Percentiles rank a stretch among this genome's conserved stretches.
These are phyloP conservation scores for Leptopilina syphax DNA, from an alignment of 2,888 invertebrate species.

Conservation along the genomic window DNA sequence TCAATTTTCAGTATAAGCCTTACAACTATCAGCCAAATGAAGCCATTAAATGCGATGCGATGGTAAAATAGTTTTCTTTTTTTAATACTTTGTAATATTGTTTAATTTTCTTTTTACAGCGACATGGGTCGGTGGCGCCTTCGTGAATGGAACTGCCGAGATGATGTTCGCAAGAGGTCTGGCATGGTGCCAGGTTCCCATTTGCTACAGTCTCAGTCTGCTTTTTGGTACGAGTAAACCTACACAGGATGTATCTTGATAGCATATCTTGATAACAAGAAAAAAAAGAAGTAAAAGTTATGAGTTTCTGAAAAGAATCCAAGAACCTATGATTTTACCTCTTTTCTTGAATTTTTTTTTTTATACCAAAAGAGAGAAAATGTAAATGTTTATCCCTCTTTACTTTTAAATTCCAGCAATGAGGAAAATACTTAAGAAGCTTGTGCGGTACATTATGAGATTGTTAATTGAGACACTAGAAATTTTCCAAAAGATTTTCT, in stretches of 20 bases:
- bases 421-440: neutral
- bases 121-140: constrained; percentile 82
- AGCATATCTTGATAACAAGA: constrained; percentile 3
- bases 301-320: neutral
- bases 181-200: constrained; percentile 84
- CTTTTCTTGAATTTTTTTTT: neutral
- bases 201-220: constrained; percentile 84
- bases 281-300: neutral
- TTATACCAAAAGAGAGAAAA: neutral
- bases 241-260: constrained; percentile 9
- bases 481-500: no score
- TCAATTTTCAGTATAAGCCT: no score
- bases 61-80: neutral
- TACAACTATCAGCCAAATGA: neutral
- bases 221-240: constrained; percentile 79
- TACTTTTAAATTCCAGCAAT: neutral
- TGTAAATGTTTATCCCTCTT: neutral
- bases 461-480: no score
- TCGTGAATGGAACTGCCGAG: constrained; percentile 86
- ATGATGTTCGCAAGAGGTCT: constrained; percentile 81
- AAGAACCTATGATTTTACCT: neutral
- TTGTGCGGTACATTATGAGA: no score
- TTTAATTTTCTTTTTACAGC: constrained; percentile 66
- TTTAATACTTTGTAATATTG: neutral
- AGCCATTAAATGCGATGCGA: neutral